Evolutionary conservation across 2,888 invertebrate genomes (phyloP).

Genomic region (Bombylius discolor): DNA sequence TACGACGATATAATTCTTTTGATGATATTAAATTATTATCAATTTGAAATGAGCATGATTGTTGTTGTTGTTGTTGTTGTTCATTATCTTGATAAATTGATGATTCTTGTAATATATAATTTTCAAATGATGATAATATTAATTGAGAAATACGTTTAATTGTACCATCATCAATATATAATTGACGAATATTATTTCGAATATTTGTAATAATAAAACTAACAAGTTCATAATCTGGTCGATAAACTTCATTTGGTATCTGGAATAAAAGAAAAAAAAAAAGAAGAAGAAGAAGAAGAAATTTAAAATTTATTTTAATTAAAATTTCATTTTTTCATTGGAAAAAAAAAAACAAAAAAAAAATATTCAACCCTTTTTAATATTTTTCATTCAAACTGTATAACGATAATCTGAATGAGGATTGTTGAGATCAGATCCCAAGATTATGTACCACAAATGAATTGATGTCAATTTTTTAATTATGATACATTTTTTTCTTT

Average conservation of each 20-base stretch:
- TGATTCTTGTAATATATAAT: constrained; percentile 9
- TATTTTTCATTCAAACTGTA: too few relatives aligned
- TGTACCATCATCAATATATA: constrained; percentile 28
- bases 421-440: too few relatives aligned
- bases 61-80: too few relatives aligned
- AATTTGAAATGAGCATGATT: neutral
- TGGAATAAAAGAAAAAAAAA: neutral
- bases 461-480: too few relatives aligned
- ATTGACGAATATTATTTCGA: constrained; percentile 28
- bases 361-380: too few relatives aligned
- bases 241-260: constrained; percentile 10
- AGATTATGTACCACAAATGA: too few relatives aligned
- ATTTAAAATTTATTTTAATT: too few relatives aligned
- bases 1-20: constrained; percentile 30
- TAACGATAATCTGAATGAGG: too few relatives aligned
- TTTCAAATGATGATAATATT: constrained; percentile 23
- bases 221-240: constrained; percentile 29
- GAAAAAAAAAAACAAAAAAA: too few relatives aligned
- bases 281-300: too few relatives aligned
- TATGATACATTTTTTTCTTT: too few relatives aligned
- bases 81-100: neutral
- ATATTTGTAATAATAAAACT: constrained; percentile 31
- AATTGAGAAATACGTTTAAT: constrained; percentile 31
- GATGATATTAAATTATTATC: constrained; percentile 24
- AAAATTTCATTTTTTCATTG: too few relatives aligned